Evolutionary conservation across 1,140 invertebrate species (phyloP).

Genomic region (Dreissena rostriformis): DNA sequence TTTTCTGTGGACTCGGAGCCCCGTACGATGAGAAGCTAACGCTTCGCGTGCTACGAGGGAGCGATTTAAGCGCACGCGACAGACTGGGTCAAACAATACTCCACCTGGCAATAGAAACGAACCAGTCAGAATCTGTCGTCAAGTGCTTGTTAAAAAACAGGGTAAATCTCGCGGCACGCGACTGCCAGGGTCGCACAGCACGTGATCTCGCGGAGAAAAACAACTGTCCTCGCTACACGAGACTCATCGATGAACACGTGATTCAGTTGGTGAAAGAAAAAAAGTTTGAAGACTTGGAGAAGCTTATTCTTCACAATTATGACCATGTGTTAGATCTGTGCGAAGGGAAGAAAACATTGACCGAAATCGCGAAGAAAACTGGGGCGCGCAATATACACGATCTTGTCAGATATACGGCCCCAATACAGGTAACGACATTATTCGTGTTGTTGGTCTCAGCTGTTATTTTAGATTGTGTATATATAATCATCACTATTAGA

Average conservation of each 20-base stretch:
- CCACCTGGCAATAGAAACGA: conserved; percentile 61
- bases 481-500: too few relatives aligned
- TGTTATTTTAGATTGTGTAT: neutral
- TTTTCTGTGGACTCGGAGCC: conserved; percentile 61
- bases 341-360: conserved; percentile 55
- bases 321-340: conserved; percentile 66
- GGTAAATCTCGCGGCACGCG: conserved; percentile 65
- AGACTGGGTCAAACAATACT: conserved; percentile 67
- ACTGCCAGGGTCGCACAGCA: conserved; percentile 63
- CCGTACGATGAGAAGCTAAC: conserved; percentile 66
- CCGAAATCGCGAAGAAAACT: conserved; percentile 64
- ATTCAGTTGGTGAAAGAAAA: conserved; percentile 66
- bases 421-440: conserved; percentile 60
- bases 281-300: conserved; percentile 63
- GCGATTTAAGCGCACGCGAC: conserved; percentile 65
- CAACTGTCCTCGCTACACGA: conserved; percentile 58
- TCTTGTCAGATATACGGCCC: conserved; percentile 58
- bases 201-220: conserved; percentile 64
- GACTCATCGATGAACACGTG: conserved; percentile 63
- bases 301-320: conserved; percentile 66
- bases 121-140: conserved; percentile 58
- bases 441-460: neutral
- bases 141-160: conserved; percentile 60
- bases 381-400: conserved; percentile 62
- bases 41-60: conserved; percentile 63